These are phyloP conservation scores for Sitobion miscanthi DNA, from an alignment of 1,140 invertebrate species.

Conservation along the genomic window DNA sequence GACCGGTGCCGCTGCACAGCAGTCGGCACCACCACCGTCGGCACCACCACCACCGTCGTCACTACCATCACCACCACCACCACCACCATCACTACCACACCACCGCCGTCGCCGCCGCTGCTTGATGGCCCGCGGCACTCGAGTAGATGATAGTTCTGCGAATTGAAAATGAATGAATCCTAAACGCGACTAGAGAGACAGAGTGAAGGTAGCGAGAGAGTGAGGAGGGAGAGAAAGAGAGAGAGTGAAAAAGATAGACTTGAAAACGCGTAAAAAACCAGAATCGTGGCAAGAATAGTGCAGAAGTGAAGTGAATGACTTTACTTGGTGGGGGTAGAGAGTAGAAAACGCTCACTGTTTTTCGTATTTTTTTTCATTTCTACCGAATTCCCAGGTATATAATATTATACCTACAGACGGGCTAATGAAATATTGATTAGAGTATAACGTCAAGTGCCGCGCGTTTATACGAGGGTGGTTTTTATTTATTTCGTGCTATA, in stretches of 20 bases:
- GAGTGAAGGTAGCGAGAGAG: not conserved
- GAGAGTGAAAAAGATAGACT: not conserved
- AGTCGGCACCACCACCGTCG: not conserved
- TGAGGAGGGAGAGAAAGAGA: not conserved
- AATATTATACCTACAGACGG: not conserved
- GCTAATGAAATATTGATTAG: constrained; percentile 52
- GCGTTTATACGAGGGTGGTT: constrained; percentile 11
- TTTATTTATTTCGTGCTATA: not conserved
- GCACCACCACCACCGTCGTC: not conserved
- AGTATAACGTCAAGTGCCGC: constrained; percentile 33
- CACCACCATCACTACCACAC: not conserved
- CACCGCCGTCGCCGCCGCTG: not conserved
- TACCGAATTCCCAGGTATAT: not conserved
- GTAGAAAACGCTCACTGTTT: not conserved
- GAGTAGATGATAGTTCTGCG: constrained; percentile 9
- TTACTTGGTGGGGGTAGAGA: not conserved
- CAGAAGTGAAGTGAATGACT: not conserved
- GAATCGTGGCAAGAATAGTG: not conserved
- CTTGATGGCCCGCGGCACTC: not conserved
- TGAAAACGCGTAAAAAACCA: constrained; percentile 1
- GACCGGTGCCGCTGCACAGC: not conserved
- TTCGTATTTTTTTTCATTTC: constrained; percentile 27
- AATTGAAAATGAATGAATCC: constrained; percentile 39
- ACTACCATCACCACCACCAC: not conserved
- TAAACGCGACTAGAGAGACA: not conserved